Conservation (phyloP, 2,113 vertebrate species). For the Astatoreochromis straeleni region DNA sequence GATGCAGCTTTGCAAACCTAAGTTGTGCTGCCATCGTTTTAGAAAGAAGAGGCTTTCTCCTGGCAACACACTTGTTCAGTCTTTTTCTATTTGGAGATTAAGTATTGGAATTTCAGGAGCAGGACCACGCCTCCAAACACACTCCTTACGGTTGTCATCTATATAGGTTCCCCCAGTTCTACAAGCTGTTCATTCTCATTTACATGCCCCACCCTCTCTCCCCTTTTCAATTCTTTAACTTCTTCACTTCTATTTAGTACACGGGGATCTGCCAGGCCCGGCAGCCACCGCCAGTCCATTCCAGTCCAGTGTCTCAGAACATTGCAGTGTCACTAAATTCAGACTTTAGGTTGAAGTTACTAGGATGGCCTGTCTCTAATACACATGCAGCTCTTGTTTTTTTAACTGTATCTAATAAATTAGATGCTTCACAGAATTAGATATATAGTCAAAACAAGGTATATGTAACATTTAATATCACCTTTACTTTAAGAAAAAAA, state of each 20-base stretch:
- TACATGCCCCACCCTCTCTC: not conserved
- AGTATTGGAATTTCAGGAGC: accelerated
- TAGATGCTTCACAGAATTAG: not conserved
- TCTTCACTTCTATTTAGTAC: not conserved
- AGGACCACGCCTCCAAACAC: not conserved
- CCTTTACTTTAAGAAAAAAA: conserved; percentile 62
- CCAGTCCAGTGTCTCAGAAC: not conserved
- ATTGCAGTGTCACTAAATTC: not conserved
- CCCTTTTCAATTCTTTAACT: not conserved
- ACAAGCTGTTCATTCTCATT: not conserved
- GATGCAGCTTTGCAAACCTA: not conserved
- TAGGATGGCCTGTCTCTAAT: not conserved
- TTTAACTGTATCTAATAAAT: not conserved
- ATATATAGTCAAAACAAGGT: conserved; percentile 25
- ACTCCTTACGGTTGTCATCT: accelerated
- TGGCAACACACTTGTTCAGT: not conserved
- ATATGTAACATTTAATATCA: conserved; percentile 52
- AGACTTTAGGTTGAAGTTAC: not conserved
- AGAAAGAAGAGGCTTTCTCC: not conserved
- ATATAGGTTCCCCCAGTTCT: not conserved
- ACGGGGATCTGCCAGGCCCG: accelerated
- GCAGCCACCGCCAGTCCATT: not conserved
- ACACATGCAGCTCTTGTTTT: not conserved
- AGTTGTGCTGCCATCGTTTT: not conserved
- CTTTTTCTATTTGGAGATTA: not conserved